These are phyloP conservation scores for Lordiphosa stackelbergi DNA, from an alignment of 1,140 invertebrate species.

Conservation along the genomic window DNA sequence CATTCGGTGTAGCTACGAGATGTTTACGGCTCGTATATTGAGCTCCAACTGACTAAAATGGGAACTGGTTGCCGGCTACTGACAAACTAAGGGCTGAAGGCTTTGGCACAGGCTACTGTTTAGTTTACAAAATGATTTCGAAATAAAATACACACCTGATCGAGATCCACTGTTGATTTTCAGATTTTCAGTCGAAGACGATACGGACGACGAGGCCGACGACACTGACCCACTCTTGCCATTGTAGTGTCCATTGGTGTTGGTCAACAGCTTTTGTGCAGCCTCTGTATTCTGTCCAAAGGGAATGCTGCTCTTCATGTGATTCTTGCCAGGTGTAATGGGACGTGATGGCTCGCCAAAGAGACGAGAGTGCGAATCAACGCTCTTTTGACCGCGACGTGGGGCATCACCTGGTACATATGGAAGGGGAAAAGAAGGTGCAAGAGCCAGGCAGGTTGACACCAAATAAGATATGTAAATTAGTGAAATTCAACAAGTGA, in stretches of 20 bases:
- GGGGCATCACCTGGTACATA: conserved; percentile 61
- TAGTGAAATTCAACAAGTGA: conserved; percentile 31
- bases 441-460: conserved; percentile 13
- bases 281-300: conserved; percentile 66
- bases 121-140: background rate
- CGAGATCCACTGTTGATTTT: conserved; percentile 68
- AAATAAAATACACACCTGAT: conserved; percentile 45
- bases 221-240: conserved; percentile 71
- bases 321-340: conserved; percentile 72
- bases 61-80: background rate
- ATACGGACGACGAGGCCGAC: conserved; percentile 73
- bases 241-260: conserved; percentile 64
- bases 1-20: background rate
- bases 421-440: background rate
- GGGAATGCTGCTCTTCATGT: conserved; percentile 77
- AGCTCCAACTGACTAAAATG: conserved; percentile 19
- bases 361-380: conserved; percentile 70
- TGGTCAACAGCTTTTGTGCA: conserved; percentile 56
- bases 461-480: conserved; percentile 31
- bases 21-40: conserved; percentile 3
- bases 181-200: conserved; percentile 73
- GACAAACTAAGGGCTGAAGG: too few relatives aligned
- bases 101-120: background rate
- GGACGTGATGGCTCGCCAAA: conserved; percentile 73
- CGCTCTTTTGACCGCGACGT: conserved; percentile 70